phyloP scores from a whole-genome alignment of 2,888 invertebrate genomes.

The Spisula subtruncata region DNA sequence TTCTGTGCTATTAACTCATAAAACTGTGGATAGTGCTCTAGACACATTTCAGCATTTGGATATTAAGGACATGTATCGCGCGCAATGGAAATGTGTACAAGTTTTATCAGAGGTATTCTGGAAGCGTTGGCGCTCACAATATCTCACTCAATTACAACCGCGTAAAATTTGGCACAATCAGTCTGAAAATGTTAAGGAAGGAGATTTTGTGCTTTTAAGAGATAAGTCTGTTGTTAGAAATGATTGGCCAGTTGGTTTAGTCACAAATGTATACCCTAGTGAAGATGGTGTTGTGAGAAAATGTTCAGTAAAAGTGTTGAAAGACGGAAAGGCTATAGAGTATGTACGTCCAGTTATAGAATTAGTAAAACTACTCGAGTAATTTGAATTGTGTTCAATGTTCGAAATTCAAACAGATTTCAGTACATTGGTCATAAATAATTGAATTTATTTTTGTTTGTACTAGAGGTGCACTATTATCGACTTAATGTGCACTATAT shows the following conservation, averaged over 20 bases:
- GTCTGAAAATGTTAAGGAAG: constrained; percentile 35
- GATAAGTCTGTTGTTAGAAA: constrained; percentile 22
- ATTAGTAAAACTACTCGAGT: constrained; percentile 26
- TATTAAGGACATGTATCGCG: constrained; percentile 46
- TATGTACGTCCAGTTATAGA: constrained; percentile 38
- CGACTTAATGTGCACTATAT: too few species aligned
- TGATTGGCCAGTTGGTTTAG: constrained; percentile 51
- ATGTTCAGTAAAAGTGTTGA: constrained; percentile 19
- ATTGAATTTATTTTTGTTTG: background rate
- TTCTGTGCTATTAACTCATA: constrained; percentile 18
- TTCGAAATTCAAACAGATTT: too few species aligned
- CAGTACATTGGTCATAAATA: background rate
- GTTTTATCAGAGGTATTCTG: constrained; percentile 51
- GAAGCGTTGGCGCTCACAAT: constrained; percentile 53
- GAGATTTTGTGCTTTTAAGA: constrained; percentile 45
- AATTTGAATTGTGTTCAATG: background rate
- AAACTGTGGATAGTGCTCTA: constrained; percentile 28
- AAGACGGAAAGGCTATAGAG: background rate
- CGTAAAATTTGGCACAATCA: constrained; percentile 41
- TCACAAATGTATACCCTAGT: constrained; percentile 31
- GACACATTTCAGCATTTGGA: constrained; percentile 20
- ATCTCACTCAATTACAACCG: constrained; percentile 40
- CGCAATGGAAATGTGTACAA: constrained; percentile 56
- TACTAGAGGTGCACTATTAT: too few species aligned
- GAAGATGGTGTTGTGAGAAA: constrained; percentile 48